Base-by-base conservation (phyloP, 2,113 vertebrate species). In the Urocynchramus pylzowi region DNA sequence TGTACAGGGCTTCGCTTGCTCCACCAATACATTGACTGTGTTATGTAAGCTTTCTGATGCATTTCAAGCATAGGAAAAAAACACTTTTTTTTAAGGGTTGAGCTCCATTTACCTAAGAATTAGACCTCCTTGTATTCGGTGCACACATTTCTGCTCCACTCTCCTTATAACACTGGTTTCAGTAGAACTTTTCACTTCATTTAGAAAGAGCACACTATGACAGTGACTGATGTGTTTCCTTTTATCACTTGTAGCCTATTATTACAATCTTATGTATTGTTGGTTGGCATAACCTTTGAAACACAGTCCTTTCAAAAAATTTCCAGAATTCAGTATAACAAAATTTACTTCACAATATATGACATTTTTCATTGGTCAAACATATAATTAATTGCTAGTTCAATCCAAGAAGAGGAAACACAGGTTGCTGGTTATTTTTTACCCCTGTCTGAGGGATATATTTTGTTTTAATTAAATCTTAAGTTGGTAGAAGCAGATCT, bases 231-330 rank as follows among this genome's bases (percentile, higher is more conserved):
- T 44, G 7, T 9, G 11, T 42, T 84, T 79, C 30, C 20, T 68
- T 70, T 87, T 73, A 52, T 85, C 41, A 31, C 44, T 71, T 56
- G 16, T 13, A 81, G 18, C 8, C 45, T 64, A 6, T 45, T 24
- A 31, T 57, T 90, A 69, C 0, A 1, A 67, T n/a, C 8, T 27
- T 24, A 33, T 59, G 17, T 0, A 2, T 10, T 37, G 15, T 6
- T 57, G 16, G 16, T 85, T 45, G 41, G 33, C 1, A 2, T 2
- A 80, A 53, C n/a, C 57, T 90, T 61, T 57, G 49, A 87, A 90
- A 73, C 6, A 20, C 30, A 39, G 23, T 59, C 56, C 15, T 83
- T 83, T 82, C 26, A 76, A 44, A 64, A 87, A 79, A 71, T 17
- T 91, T 33, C 19, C 82, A 52, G 61, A 82, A 77, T n/a, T 80